Conservation (phyloP, 2,797 vertebrate genomes). For the Xiphophorus birchmanni region DNA sequence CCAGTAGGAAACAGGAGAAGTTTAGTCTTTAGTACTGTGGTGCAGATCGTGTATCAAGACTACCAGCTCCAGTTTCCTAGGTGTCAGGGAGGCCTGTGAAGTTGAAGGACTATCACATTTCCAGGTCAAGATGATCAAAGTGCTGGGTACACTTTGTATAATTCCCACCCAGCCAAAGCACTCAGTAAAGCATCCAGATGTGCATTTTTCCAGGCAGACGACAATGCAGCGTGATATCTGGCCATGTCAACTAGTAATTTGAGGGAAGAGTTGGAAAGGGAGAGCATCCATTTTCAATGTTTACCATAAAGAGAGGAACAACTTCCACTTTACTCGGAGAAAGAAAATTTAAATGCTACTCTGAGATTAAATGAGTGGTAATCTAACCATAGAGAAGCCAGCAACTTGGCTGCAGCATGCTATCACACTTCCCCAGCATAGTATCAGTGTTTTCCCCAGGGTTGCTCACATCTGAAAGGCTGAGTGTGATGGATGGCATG, state of each 20-base stretch:
- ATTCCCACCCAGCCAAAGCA: slow-evolving; percentile 78
- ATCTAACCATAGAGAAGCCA: slow-evolving; percentile 66
- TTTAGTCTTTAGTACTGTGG: slow-evolving; percentile 72
- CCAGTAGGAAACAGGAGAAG: slow-evolving; percentile 71
- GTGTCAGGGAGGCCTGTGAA: slow-evolving; percentile 75
- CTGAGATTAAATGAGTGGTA: slow-evolving; percentile 72
- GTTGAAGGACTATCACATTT: slow-evolving; percentile 72
- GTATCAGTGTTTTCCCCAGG: slow-evolving; percentile 62
- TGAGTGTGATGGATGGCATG: slow-evolving; percentile 75
- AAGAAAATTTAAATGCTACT: slow-evolving; percentile 71
- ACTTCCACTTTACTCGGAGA: slow-evolving; percentile 75
- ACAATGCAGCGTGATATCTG: slow-evolving; percentile 64
- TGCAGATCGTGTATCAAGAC: slow-evolving; percentile 70
- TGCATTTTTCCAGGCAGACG: slow-evolving; percentile 74
- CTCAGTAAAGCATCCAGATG: slow-evolving; percentile 72
- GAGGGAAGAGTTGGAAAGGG: slow-evolving; percentile 69
- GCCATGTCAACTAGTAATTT: slow-evolving; percentile 74
- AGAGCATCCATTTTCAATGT: slow-evolving; percentile 71
- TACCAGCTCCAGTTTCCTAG: slow-evolving; percentile 73
- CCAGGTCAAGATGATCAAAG: slow-evolving; percentile 80
- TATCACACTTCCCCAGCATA: slow-evolving; percentile 60
- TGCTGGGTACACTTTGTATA: slow-evolving; percentile 64
- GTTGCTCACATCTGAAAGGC: slow-evolving; percentile 73
- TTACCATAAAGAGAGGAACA: slow-evolving; percentile 71
- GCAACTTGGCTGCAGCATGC: slow-evolving; percentile 50